Conservation (phyloP, 1,140 invertebrate species). For the Panagrolaimus sp. region DNA sequence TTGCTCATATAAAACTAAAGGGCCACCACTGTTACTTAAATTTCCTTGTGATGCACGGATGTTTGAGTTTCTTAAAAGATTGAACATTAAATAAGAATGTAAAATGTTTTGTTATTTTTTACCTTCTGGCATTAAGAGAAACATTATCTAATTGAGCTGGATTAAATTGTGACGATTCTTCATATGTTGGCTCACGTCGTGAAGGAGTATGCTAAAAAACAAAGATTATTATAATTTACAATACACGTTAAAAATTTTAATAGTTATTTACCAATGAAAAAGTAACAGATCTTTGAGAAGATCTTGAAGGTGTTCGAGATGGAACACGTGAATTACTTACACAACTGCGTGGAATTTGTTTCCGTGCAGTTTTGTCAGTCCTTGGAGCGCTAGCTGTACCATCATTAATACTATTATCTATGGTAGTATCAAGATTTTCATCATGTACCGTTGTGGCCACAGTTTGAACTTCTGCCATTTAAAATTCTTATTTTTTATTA, state of each 20-base stretch:
- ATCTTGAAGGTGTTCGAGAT: not conserved
- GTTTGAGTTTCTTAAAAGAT: conserved; percentile 2
- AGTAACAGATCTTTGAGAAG: conserved; percentile 7
- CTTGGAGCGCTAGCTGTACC: not conserved
- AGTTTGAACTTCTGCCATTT: not conserved
- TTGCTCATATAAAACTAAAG: not conserved
- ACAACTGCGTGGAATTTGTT: not conserved
- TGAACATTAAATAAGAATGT: not conserved
- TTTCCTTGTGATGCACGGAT: conserved; percentile 7
- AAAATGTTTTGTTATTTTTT: not conserved
- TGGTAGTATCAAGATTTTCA: not conserved
- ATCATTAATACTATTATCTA: not conserved
- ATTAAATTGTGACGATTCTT: conserved; percentile 14
- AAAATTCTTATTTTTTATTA: not conserved
- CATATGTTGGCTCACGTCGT: conserved; percentile 6
- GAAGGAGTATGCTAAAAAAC: conserved; percentile 7
- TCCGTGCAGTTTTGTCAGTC: not conserved
- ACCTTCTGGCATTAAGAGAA: not conserved
- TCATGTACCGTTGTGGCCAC: not conserved
- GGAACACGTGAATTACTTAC: conserved; percentile 2
- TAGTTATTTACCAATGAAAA: conserved; percentile 4
- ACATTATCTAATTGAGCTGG: conserved; percentile 10
- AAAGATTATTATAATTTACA: not conserved
- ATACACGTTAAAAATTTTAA: not conserved
- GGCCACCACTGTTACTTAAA: not conserved